Conservation (phyloP, 2,888 invertebrate species). For the Rhagophthalmus giganteus region DNA sequence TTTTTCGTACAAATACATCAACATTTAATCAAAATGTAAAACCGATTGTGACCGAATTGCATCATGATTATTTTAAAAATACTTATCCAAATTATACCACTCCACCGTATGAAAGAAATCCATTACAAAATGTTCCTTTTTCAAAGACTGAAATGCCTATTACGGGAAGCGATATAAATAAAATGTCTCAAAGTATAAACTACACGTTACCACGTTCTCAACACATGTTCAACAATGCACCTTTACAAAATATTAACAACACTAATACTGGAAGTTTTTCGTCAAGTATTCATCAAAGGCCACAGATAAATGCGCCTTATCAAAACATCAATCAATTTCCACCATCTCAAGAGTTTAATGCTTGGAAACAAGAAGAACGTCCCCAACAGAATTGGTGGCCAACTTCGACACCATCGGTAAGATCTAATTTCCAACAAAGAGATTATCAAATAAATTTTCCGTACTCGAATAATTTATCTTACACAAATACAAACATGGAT, state of each 20-base stretch:
- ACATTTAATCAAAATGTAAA: slow-evolving; percentile 31
- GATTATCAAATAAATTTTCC: slow-evolving; percentile 30
- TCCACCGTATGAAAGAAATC: slow-evolving; percentile 22
- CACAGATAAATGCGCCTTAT: slow-evolving; percentile 18
- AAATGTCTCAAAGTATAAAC: slow-evolving; percentile 27
- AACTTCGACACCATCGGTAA: slow-evolving; percentile 25
- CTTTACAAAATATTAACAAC: slow-evolving; percentile 11
- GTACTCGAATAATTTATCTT: slow-evolving; percentile 24
- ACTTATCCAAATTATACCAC: slow-evolving; percentile 24
- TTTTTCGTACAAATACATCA: slow-evolving; percentile 24
- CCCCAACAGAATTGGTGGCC: slow-evolving; percentile 38
- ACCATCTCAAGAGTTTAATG: slow-evolving; percentile 22
- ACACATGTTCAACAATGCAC: slow-evolving; percentile 12
- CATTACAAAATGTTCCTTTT: slow-evolving; percentile 25
- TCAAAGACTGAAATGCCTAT: slow-evolving; percentile 25
- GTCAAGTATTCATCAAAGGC: slow-evolving; percentile 12
- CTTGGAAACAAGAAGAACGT: slow-evolving; percentile 35
- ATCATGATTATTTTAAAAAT: slow-evolving; percentile 21
- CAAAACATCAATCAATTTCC: slow-evolving; percentile 18
- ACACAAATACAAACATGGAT: slow-evolving; percentile 26
- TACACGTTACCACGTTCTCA: slow-evolving; percentile 29
- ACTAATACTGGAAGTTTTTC: not conserved
- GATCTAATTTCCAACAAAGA: slow-evolving; percentile 22
- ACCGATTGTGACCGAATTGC: slow-evolving; percentile 10
- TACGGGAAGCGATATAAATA: slow-evolving; percentile 24